Conservation (phyloP, 2,797 vertebrate genomes). For the Tachyglossus aculeatus region DNA sequence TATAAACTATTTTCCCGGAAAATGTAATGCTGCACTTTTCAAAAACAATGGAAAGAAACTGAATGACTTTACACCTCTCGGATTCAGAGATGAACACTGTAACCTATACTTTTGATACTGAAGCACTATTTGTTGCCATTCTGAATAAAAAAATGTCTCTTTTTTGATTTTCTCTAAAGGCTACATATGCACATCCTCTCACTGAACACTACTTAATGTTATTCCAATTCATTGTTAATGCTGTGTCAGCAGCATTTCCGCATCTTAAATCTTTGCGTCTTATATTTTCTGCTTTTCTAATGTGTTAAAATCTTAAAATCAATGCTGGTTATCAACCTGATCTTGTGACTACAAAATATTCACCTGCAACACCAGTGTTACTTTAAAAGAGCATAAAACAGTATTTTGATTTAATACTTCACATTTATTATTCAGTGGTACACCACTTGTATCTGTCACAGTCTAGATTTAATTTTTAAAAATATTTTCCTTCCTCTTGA, state of each 20-base stretch:
- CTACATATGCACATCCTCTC: not conserved
- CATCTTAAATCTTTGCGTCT: not conserved
- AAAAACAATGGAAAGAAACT: not conserved
- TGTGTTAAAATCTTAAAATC: constrained; percentile 24
- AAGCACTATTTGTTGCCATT: not conserved
- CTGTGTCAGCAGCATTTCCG: not conserved
- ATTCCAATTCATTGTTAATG: not conserved
- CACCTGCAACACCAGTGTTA: not conserved
- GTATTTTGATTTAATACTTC: constrained; percentile 12
- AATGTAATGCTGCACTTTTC: not conserved
- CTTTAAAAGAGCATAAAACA: constrained; percentile 19
- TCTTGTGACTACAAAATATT: constrained; percentile 21
- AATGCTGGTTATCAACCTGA: not conserved
- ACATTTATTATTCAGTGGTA: constrained; percentile 9
- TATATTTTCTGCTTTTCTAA: not conserved
- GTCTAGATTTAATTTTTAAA: constrained; percentile 26
- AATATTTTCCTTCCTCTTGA: constrained; percentile 13
- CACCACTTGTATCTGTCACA: not conserved
- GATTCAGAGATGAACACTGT: not conserved
- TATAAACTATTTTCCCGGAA: constrained; percentile 23
- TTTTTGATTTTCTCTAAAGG: constrained; percentile 5
- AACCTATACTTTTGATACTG: not conserved
- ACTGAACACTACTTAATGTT: not conserved
- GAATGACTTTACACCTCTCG: not conserved
- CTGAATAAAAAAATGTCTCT: not conserved